phyloP scores from a whole-genome alignment of 2,888 invertebrate genomes.

The Stenoptilia bipunctidactyla region DNA sequence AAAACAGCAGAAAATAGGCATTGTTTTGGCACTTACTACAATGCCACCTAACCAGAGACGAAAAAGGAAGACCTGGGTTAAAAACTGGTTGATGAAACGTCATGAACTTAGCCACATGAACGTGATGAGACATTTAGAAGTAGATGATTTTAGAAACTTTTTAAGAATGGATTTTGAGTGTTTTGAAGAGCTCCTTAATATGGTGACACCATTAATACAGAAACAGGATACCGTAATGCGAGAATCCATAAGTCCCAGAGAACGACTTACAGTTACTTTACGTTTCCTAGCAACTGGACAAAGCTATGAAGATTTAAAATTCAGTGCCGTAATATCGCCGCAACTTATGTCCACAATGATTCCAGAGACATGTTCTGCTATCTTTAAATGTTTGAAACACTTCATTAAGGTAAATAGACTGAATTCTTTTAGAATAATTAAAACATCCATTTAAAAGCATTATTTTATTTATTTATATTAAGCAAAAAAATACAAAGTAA shows the following conservation, averaged over 20 bases:
- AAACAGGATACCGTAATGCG: constrained; percentile 11
- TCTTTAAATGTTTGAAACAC: constrained; percentile 8
- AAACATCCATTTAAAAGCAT: constrained; percentile 5
- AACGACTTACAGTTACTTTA: constrained; percentile 13
- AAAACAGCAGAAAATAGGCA: too few species aligned
- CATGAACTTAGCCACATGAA: too few species aligned
- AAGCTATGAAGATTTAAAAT: constrained; percentile 15
- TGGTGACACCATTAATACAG: too few species aligned
- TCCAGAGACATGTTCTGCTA: constrained; percentile 12
- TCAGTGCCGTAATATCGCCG: constrained; percentile 12
- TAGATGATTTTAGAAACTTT: too few species aligned
- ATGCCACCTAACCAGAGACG: too few species aligned
- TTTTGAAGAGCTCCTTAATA: too few species aligned
- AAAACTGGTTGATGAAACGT: too few species aligned
- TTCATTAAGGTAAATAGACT: constrained; percentile 6
- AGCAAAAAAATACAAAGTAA: background rate
- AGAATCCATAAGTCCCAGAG: constrained; percentile 11
- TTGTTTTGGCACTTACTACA: too few species aligned
- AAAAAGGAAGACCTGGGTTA: too few species aligned
- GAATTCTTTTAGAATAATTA: constrained; percentile 5
- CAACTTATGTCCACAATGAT: constrained; percentile 12
- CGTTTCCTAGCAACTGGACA: constrained; percentile 13
- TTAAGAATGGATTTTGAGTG: too few species aligned
- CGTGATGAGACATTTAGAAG: too few species aligned
- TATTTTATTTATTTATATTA: constrained; percentile 6